A percentile compares a stretch with the other conserved stretches of the same genome.
Conservation (phyloP, 2,888 invertebrate species). For the Alentia gelatinosa region DNA sequence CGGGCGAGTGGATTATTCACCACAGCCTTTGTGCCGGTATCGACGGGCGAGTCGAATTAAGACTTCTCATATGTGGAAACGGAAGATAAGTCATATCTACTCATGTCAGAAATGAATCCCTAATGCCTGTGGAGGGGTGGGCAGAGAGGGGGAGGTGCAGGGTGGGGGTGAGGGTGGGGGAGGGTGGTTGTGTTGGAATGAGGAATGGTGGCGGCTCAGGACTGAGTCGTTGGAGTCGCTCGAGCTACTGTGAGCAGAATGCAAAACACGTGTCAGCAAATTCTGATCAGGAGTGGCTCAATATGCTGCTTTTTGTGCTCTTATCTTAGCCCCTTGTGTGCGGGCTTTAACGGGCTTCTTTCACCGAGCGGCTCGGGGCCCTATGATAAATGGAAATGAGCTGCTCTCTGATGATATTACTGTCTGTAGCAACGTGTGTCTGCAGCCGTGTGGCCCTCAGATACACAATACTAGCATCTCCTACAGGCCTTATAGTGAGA, state of each 20-base stretch:
- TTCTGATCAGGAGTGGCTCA: constrained; percentile 1
- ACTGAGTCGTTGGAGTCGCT: neutral
- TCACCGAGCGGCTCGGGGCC: neutral
- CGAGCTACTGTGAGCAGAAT: constrained; percentile 23
- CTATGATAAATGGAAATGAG: neutral
- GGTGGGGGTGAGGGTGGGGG: neutral
- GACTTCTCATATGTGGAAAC: constrained; percentile 54
- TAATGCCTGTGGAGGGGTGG: neutral
- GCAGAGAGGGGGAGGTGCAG: neutral
- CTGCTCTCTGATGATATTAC: neutral
- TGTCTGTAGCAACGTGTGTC: neutral
- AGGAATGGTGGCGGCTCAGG: constrained; percentile 8
- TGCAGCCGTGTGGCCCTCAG: too few relatives aligned
- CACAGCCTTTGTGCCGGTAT: constrained; percentile 41
- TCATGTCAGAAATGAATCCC: constrained; percentile 50
- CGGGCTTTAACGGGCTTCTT: neutral
- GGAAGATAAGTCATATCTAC: constrained; percentile 52
- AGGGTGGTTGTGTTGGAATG: neutral
- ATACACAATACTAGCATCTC: neutral
- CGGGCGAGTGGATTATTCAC: constrained; percentile 16
- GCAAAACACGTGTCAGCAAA: constrained; percentile 29
- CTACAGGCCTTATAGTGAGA: neutral
- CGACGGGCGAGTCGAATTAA: constrained; percentile 31
- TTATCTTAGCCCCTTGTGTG: constrained; percentile 19
- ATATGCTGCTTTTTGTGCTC: neutral